phyloP scores from a whole-genome alignment of 2,113 vertebrate species.

The Amazona vittata region DNA sequence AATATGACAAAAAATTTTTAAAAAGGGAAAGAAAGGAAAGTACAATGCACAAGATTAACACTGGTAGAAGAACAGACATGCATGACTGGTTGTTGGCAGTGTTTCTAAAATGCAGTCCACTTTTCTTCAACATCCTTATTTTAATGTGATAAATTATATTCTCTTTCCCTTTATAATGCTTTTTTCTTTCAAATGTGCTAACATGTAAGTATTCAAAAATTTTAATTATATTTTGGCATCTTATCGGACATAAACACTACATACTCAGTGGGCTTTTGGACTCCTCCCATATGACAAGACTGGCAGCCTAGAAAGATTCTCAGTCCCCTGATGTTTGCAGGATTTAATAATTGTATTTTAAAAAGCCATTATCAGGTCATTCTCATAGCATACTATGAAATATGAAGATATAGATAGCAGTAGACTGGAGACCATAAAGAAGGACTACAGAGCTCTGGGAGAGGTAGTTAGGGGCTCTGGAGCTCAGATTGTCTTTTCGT shows the following conservation, averaged over 20 bases:
- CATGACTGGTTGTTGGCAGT: conserved; percentile 20
- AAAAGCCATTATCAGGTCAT: not conserved
- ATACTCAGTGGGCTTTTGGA: not conserved
- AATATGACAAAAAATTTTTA: not conserved
- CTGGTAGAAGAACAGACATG: conserved; percentile 8
- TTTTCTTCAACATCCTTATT: conserved; percentile 19
- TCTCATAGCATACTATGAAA: not conserved
- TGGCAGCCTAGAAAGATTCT: not conserved
- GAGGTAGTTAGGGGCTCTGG: too few relatives aligned
- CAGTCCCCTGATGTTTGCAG: not conserved
- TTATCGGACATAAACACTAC: not conserved
- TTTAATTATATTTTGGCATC: conserved; percentile 55
- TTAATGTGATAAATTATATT: conserved; percentile 37
- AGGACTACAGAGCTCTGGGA: too few relatives aligned
- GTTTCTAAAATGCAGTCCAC: conserved; percentile 1
- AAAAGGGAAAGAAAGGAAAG: not conserved
- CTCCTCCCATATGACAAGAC: not conserved
- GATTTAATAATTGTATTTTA: not conserved
- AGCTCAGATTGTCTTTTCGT: too few relatives aligned
- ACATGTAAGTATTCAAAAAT: conserved; percentile 4
- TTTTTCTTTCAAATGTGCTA: conserved; percentile 47
- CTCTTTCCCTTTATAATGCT: not conserved
- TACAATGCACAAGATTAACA: conserved; percentile 17
- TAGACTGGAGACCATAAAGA: too few relatives aligned
- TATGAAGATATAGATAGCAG: not conserved